Evolutionary conservation across 2,797 vertebrate species (phyloP).

Genomic region (Buceros bicornis): DNA sequence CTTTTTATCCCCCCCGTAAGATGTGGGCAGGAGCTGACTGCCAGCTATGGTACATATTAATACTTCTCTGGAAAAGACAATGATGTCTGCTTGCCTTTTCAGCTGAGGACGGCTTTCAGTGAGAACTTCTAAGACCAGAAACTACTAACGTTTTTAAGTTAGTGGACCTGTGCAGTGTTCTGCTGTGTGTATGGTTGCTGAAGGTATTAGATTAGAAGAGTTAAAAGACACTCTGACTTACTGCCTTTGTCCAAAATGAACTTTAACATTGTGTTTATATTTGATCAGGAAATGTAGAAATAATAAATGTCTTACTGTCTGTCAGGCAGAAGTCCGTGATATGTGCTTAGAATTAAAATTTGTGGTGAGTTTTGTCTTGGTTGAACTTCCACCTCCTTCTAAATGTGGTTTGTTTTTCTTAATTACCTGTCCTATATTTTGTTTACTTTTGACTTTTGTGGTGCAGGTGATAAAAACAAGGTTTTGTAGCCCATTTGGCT

Average conservation of each 20-base stretch:
- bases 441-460: neutral
- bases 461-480: neutral
- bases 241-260: neutral
- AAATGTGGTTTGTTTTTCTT: neutral
- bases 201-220: neutral
- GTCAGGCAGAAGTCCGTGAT: neutral
- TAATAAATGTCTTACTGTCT: neutral
- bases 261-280: neutral
- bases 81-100: neutral
- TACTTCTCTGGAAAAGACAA: neutral
- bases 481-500: neutral
- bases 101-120: neutral
- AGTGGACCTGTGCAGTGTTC: neutral
- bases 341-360: neutral
- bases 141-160: neutral
- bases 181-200: neutral
- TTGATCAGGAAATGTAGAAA: neutral
- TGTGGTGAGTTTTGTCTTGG: neutral
- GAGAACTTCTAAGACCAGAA: neutral
- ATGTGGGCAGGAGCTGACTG: neutral
- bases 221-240: neutral
- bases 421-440: neutral
- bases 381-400: neutral
- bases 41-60: neutral
- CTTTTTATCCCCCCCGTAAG: rapidly evolving